Percentiles rank a stretch among this genome's conserved stretches.
Evolutionary conservation across 2,888 invertebrate genomes (phyloP).

Genomic region (Melanostoma mellinum): DNA sequence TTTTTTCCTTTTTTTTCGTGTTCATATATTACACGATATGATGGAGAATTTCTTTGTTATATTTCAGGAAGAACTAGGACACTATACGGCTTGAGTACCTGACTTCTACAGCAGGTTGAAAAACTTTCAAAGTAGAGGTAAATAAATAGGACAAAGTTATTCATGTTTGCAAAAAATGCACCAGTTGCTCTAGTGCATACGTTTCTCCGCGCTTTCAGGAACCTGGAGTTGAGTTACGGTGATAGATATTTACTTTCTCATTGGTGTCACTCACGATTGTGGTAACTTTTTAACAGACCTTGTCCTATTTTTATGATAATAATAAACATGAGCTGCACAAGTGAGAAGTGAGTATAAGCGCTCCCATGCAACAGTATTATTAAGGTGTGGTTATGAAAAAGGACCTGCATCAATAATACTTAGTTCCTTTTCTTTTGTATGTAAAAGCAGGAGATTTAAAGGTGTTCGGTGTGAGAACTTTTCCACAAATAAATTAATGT

Average conservation of each 20-base stretch:
- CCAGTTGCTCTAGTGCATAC: slow-evolving; percentile 46
- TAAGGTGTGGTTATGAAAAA: too few species aligned
- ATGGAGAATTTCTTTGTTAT: slow-evolving; percentile 44
- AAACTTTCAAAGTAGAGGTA: slow-evolving; percentile 23
- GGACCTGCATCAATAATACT: too few species aligned
- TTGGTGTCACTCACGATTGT: slow-evolving; percentile 37
- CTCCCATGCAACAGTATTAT: too few species aligned
- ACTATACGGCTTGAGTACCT: slow-evolving; percentile 14
- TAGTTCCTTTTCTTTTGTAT: too few species aligned
- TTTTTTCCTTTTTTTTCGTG: background rate
- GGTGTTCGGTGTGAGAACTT: too few species aligned
- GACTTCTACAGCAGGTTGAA: slow-evolving; percentile 25
- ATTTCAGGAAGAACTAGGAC: slow-evolving; percentile 45
- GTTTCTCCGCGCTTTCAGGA: slow-evolving; percentile 34
- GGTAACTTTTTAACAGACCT: slow-evolving; percentile 17
- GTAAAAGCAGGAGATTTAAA: too few species aligned
- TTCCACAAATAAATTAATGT: too few species aligned
- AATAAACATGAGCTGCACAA: background rate
- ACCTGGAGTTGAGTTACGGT: slow-evolving; percentile 28
- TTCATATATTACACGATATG: slow-evolving; percentile 17
- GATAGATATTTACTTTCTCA: slow-evolving; percentile 7
- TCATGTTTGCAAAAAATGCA: slow-evolving; percentile 63
- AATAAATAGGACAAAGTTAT: slow-evolving; percentile 65
- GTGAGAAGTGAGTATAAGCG: slow-evolving; percentile 3
- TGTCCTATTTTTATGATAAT: slow-evolving; percentile 11